Conservation (phyloP, 2,113 vertebrate species). For the Pedetes capensis region DNA sequence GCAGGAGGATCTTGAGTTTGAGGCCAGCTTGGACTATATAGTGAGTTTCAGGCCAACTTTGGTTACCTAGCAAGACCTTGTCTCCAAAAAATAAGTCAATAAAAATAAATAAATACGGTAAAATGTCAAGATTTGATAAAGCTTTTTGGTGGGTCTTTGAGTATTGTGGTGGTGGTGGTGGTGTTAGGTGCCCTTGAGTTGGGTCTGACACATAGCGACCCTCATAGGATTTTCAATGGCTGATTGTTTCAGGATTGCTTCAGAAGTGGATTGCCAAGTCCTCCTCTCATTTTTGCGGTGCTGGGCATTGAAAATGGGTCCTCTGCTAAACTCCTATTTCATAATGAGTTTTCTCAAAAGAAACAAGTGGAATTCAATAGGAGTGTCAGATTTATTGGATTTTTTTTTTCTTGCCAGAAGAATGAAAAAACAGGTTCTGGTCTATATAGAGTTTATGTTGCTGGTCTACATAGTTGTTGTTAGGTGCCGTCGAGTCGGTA, state of each 20-base stretch:
- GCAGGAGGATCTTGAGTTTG: neutral
- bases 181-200: too few species aligned
- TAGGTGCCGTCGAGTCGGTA: too few species aligned
- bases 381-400: neutral
- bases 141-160: neutral
- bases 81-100: neutral
- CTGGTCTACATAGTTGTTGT: neutral
- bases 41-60: neutral
- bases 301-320: too few species aligned
- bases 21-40: neutral
- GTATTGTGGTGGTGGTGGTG: neutral
- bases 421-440: neutral
- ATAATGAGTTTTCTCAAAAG: slow-evolving; percentile 18
- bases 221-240: too few species aligned
- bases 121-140: slow-evolving; percentile 32
- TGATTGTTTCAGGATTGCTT: too few species aligned
- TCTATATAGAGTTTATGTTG: slow-evolving; percentile 35
- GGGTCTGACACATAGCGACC: too few species aligned
- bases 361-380: neutral
- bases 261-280: too few species aligned
- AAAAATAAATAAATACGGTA: neutral
- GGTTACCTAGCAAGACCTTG: neutral
- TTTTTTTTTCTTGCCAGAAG: neutral
- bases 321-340: neutral
- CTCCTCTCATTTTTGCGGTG: too few species aligned